Conservation (phyloP, 2,797 vertebrate species). For the Betta splendens region DNA sequence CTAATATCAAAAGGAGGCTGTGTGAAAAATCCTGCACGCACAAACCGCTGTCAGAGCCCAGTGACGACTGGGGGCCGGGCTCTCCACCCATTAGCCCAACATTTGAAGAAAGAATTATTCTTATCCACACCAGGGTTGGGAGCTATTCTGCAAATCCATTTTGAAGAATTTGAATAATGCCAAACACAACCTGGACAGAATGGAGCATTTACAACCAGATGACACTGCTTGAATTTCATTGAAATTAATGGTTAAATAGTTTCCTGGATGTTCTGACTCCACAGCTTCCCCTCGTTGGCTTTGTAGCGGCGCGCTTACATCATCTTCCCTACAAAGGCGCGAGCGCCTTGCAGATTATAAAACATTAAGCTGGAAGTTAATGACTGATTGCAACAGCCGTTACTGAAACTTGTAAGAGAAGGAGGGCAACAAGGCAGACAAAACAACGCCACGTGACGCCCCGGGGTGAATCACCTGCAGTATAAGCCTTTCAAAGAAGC, state of each 20-base stretch:
- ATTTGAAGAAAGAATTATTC: conserved; percentile 64
- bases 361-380: conserved; percentile 64
- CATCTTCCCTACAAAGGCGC: conserved; percentile 52
- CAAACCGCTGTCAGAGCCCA: conserved; percentile 76
- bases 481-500: conserved; percentile 49
- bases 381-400: conserved; percentile 65
- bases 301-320: conserved; percentile 42
- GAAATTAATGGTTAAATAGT: conserved; percentile 44
- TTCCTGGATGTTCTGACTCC: conserved; percentile 51
- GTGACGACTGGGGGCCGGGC: conserved; percentile 77
- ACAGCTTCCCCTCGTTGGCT: conserved; percentile 44
- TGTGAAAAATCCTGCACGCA: conserved; percentile 72
- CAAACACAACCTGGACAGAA: conserved; percentile 13
- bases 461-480: conserved; percentile 54
- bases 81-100: conserved; percentile 71
- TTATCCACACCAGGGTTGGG: conserved; percentile 42
- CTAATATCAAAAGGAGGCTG: conserved; percentile 75
- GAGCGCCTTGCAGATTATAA: conserved; percentile 52
- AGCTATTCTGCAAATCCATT: background rate
- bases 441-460: conserved; percentile 46
- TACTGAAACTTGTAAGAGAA: conserved; percentile 45
- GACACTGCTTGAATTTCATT: conserved; percentile 25
- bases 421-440: conserved; percentile 42
- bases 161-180: conserved; percentile 16
- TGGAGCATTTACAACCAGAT: conserved; percentile 1